Percentiles rank a stretch among this genome's conserved stretches.
phyloP scores from a whole-genome alignment of 1,140 invertebrate species.

The Phenacoccus solenopsis region DNA sequence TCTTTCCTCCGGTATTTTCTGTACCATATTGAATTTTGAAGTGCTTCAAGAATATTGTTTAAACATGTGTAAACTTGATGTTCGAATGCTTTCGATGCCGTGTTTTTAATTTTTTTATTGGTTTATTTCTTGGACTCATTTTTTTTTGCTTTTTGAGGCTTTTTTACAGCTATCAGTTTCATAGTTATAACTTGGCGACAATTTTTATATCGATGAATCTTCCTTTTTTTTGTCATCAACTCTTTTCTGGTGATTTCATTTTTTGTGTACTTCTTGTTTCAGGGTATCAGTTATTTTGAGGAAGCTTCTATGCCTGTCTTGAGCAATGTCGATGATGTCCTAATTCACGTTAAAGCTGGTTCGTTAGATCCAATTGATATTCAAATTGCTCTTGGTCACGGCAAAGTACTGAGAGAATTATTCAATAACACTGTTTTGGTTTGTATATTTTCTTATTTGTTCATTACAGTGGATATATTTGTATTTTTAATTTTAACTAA shows the following conservation, averaged over 20 bases:
- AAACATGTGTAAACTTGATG: neutral
- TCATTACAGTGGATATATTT: too few relatives aligned
- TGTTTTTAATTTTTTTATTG: neutral
- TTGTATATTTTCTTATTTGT: conserved; percentile 26
- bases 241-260: neutral
- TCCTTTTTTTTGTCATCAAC: neutral
- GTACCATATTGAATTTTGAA: too few relatives aligned
- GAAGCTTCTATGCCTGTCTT: conserved; percentile 43
- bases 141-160: neutral
- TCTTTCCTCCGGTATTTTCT: too few relatives aligned
- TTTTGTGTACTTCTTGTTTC: conserved; percentile 25
- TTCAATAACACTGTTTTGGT: conserved; percentile 40
- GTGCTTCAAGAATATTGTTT: too few relatives aligned
- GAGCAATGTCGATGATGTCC: conserved; percentile 42
- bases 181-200: neutral
- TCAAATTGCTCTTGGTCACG: conserved; percentile 48
- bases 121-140: neutral
- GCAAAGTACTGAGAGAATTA: conserved; percentile 40
- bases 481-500: too few relatives aligned
- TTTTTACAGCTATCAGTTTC: neutral
- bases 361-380: conserved; percentile 49
- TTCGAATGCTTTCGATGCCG: neutral
- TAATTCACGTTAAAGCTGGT: conserved; percentile 51
- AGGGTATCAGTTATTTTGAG: conserved; percentile 43
- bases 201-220: neutral